Evolutionary conservation across 2,888 invertebrate species (phyloP).

Genomic region (Cylindroiulus punctatus): DNA sequence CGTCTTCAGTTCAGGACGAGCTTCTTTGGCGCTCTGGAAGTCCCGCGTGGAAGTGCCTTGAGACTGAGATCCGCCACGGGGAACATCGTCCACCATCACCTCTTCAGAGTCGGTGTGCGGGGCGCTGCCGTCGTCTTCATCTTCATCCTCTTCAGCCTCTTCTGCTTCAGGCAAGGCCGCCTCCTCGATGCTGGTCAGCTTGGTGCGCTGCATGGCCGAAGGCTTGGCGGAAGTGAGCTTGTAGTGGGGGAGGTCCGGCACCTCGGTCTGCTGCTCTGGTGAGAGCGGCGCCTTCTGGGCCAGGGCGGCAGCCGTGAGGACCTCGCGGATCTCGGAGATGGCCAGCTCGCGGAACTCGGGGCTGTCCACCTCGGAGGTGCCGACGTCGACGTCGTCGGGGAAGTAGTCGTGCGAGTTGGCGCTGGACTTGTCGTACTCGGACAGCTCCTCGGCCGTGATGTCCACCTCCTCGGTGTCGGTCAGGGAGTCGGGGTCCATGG

Average conservation of each 20-base stretch:
- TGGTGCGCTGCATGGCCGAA: background rate
- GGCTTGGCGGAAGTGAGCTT: background rate
- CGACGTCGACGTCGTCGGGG: background rate
- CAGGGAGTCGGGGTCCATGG: background rate
- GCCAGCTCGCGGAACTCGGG: background rate
- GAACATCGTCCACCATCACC: background rate
- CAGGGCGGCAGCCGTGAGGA: background rate
- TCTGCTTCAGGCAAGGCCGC: background rate
- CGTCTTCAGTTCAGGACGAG: background rate
- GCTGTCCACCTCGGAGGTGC: background rate
- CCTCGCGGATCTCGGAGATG: constrained; percentile 6
- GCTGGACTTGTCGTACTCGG: background rate
- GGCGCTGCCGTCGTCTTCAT: background rate
- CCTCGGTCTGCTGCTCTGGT: background rate
- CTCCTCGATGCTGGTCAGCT: constrained; percentile 20
- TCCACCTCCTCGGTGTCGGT: constrained; percentile 30
- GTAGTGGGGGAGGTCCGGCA: background rate
- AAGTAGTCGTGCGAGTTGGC: background rate
- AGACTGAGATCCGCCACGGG: background rate
- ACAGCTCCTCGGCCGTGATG: background rate
- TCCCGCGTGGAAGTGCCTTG: background rate
- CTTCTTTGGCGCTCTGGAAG: background rate
- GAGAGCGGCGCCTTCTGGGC: constrained; percentile 13
- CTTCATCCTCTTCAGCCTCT: background rate
- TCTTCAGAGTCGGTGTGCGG: background rate